Evolutionary conservation across 2,113 vertebrate species (phyloP), one percentile per base, ranked within the genome.

Genomic region (Hemibagrus wyckioides): DNA sequence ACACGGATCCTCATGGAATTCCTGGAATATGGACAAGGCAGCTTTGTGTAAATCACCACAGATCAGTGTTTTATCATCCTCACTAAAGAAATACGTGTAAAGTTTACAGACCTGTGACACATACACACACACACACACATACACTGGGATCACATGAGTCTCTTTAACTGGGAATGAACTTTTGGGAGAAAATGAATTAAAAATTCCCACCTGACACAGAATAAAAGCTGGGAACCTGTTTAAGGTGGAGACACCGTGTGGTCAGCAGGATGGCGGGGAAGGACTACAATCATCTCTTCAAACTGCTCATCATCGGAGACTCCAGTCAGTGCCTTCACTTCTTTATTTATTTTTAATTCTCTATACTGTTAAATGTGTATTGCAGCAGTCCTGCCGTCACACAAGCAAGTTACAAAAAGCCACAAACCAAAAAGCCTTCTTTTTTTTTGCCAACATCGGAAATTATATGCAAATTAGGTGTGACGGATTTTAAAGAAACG

Each of bases 281-380:
- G 88, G 96, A 97, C 91, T 97, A 97, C 91, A 94, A 96, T 87
- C 96, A 97, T 86, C 95, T 97, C 81, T 97, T 97, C 82, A 97
- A 97, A 71, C 93, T 97, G 90, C 96, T 97, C 90, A 96, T 97
- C 93, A 97, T 97, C 1, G 96, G 96, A 92, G 96, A 97, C 92
- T 97, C 96, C 85, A 96, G 96, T 97, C 86, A 95, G 96, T 95
- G 71, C 59, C 11, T 89, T 85, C 17, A 39, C 33, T 87, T 82
- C 15, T 57, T 41, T 57, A 2, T 5, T 25, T 28, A 15, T 1
- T 59, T 10, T 8, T 13, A 48, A 28, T 75, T 21, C 21, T 4
- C n/a, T 73, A 84, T 39, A 4, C 14, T 23, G 4, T 21, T 77
- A 15, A 2, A 14, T 28, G 30, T 56, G 36, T 33, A 4, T 50